Evolutionary conservation across 2,888 invertebrate genomes (phyloP), one percentile per base, ranked within the genome.

Genomic region (Agapostemon virescens): DNA sequence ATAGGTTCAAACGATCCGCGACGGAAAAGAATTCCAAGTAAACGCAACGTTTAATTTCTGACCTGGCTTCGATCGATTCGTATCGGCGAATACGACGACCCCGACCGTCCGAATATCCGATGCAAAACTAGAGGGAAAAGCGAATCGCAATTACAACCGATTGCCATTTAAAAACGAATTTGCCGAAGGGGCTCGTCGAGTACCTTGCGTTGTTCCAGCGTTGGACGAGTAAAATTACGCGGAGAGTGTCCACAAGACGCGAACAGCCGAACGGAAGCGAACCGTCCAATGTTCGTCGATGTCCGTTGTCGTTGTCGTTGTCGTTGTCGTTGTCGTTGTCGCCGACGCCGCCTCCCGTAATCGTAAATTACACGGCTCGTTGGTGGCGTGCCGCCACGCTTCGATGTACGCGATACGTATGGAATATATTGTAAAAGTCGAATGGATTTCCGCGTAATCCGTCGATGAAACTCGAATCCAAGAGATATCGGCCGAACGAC

Each of bases 391-490:
- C n/a, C n/a, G n/a, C n/a, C n/a, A 20, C 9, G n/a, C 49, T 49
- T 9, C 49, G 9, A 49, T n/a, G n/a, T 40, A 40, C 40, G 40
- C 3, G 40, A 4, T 40, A 40, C 4, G 9, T n/a, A n/a, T 49
- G 0, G 49, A 49, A 49, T 9, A 45, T 45, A n/a, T 49, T 49
- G n/a, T 49, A 40, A 15, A 38, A 49, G 20, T 26, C 36, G 66
- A 76, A 84, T 81, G 66, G 69, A 76, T 85, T 82, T 68, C 72
- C 74, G 20, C 68, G 55, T 70, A 77, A 81, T 68, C 83, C 80
- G 77, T 85, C 83, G 74, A 69, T 76, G 79, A 36, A 77, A 74
- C 63, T 74, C 63, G 75, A 85, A 81, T 73, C 55, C 58, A 77
- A 74, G 70, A 67, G 73, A 81, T 81, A 84, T 72, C 42, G 70